Base-by-base conservation (phyloP, 2,888 invertebrate genomes). In the Rhorus exstirpatorius region DNA sequence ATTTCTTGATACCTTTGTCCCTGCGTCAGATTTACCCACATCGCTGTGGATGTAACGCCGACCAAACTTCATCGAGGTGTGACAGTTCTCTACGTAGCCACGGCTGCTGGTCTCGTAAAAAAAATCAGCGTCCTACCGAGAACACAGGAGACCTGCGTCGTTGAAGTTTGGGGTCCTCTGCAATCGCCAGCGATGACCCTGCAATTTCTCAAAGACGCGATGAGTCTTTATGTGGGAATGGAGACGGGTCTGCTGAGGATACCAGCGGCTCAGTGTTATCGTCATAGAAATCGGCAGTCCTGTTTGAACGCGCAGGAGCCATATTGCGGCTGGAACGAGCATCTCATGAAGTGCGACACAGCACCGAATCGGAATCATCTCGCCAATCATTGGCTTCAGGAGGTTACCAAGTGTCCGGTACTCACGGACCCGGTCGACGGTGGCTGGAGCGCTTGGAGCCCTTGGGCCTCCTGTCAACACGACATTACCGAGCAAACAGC, bases 271-370 rank as follows among this genome's bases (percentile, higher is more conserved):
- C 96, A 97, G 53, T 98, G 98, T 89, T 93, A 94, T 38, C 95
- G 98, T 1, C 97, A 97, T 92, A 94, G 94, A 7, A 95, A 95
- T 6, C 94, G 95, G 67, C 93, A 95, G 7, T 95, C 96, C 6
- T 98, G 98, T 91, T 91, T 97, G 51, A 96, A 96, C 86, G 96
- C 98, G 0, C 96, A 96, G 93, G 98, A 99, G 93, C 98, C 98
- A 0, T 98, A 98, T 91, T 99, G 99, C 92, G 98, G 98, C 0
- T 99, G 98, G 98, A 96, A 98, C 93, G 96, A 96, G 85, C 94
- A 95, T 3, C 93, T 95, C 12, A 96, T 97, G 86, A 93, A 94
- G 19, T 98, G 98, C 89, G 95, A 96, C 0, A 93, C 95, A 0
- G 95, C 97, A 0, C 96, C 97, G 0, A 93, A 94, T 85, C 94